Evolutionary conservation across 2,113 vertebrate species (phyloP).

Genomic region (Serranochromis macrocephalus): DNA sequence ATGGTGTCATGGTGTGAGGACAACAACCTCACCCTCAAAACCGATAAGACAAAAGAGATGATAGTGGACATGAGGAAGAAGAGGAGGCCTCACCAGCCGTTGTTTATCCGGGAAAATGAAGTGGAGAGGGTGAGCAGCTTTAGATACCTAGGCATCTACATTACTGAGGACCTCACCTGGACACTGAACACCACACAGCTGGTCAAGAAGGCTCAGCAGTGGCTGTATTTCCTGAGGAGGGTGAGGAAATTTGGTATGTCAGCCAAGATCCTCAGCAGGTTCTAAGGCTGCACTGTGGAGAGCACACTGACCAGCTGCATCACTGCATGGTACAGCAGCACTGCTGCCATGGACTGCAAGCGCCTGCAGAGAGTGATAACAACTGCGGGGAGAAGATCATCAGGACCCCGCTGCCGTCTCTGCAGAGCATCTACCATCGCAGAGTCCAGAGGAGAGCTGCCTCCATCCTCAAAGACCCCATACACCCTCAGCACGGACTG

Average conservation of each 20-base stretch:
- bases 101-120: accelerated
- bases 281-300: accelerated
- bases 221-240: background rate
- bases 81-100: background rate
- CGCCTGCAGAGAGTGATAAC: background rate
- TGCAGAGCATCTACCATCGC: background rate
- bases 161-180: background rate
- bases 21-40: background rate
- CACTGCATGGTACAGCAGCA: background rate
- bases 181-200: background rate
- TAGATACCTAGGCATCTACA: background rate
- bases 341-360: background rate
- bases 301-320: background rate
- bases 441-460: background rate
- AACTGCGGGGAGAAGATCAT: background rate
- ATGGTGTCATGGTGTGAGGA: background rate
- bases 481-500: accelerated
- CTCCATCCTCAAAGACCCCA: background rate
- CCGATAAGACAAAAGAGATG: background rate
- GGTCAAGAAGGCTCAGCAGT: background rate
- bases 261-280: background rate
- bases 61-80: background rate
- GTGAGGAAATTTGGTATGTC: accelerated
- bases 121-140: background rate
- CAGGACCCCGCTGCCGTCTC: background rate